Evolutionary conservation across 1,140 invertebrate species (phyloP).

Genomic region (Drosophila paulistorum): DNA sequence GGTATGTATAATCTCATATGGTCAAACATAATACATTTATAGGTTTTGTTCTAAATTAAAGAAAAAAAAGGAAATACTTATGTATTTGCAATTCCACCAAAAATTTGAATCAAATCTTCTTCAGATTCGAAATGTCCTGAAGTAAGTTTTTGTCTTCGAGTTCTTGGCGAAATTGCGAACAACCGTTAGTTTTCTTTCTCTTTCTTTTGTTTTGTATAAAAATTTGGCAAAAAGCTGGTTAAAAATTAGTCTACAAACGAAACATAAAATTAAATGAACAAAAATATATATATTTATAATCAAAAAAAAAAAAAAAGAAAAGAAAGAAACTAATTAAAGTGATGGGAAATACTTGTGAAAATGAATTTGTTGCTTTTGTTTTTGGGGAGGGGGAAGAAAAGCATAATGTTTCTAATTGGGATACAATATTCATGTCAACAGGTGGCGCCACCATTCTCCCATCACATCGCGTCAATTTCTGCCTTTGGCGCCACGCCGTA

Average conservation of each 20-base stretch:
- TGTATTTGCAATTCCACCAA: not conserved
- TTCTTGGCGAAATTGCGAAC: not conserved
- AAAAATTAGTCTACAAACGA: slow-evolving; percentile 77
- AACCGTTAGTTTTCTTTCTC: slow-evolving; percentile 18
- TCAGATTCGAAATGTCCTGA: too few relatives aligned
- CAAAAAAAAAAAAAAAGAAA: slow-evolving; percentile 30
- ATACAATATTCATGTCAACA: slow-evolving; percentile 62
- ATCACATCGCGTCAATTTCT: slow-evolving; percentile 20
- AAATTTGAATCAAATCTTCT: not conserved
- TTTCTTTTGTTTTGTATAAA: slow-evolving; percentile 41
- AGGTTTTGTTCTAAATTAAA: not conserved
- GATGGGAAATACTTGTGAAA: slow-evolving; percentile 17
- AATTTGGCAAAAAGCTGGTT: slow-evolving; percentile 79
- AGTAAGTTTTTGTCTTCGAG: not conserved
- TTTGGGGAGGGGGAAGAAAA: slow-evolving; percentile 5
- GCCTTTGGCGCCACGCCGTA: slow-evolving; percentile 73
- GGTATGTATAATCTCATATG: slow-evolving; percentile 15
- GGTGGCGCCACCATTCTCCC: slow-evolving; percentile 60
- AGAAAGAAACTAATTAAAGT: slow-evolving; percentile 27
- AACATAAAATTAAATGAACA: slow-evolving; percentile 47
- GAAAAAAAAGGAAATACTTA: not conserved
- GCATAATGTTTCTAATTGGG: slow-evolving; percentile 47
- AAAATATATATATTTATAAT: slow-evolving; percentile 24
- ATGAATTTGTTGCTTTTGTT: not conserved
- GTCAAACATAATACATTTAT: slow-evolving; percentile 73